Conservation (phyloP, 2,888 invertebrate species). For the Philaethria dido region DNA sequence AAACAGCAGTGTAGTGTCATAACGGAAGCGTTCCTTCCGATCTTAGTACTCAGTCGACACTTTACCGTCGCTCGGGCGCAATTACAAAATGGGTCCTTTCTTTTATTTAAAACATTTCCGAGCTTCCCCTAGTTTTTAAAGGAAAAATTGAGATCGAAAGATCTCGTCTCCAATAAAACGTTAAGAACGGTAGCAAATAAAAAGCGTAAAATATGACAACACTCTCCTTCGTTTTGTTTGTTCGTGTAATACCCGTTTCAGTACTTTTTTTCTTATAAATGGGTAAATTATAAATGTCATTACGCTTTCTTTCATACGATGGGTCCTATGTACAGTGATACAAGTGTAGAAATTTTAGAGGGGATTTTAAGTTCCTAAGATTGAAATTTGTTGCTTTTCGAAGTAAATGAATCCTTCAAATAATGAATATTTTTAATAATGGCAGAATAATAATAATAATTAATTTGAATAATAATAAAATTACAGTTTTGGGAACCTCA, state of each 20-base stretch:
- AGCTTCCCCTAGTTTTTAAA: slow-evolving; percentile 31
- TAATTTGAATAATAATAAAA: too few relatives aligned
- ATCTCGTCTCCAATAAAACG: slow-evolving; percentile 22
- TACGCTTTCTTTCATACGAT: too few relatives aligned
- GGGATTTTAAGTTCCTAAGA: too few relatives aligned
- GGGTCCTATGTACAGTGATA: too few relatives aligned
- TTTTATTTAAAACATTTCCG: slow-evolving; percentile 42
- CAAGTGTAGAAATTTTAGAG: too few relatives aligned
- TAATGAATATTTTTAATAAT: too few relatives aligned
- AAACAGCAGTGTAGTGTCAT: slow-evolving; percentile 11
- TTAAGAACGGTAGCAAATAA: slow-evolving; percentile 13
- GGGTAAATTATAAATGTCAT: neutral
- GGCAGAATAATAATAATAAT: too few relatives aligned
- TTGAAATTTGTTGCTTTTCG: too few relatives aligned
- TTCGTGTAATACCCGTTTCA: slow-evolving; percentile 2
- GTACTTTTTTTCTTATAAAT: slow-evolving; percentile 3
- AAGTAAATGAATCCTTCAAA: too few relatives aligned
- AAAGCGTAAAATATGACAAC: slow-evolving; percentile 15
- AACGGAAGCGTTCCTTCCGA: slow-evolving; percentile 35
- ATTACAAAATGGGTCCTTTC: slow-evolving; percentile 46
- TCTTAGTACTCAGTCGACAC: slow-evolving; percentile 36
- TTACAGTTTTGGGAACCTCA: too few relatives aligned
- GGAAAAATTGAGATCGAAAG: slow-evolving; percentile 39
- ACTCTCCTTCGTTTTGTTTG: neutral
- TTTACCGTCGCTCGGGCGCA: slow-evolving; percentile 45